Conservation (phyloP, 1,140 invertebrate genomes). For the Halotydeus destructor region DNA sequence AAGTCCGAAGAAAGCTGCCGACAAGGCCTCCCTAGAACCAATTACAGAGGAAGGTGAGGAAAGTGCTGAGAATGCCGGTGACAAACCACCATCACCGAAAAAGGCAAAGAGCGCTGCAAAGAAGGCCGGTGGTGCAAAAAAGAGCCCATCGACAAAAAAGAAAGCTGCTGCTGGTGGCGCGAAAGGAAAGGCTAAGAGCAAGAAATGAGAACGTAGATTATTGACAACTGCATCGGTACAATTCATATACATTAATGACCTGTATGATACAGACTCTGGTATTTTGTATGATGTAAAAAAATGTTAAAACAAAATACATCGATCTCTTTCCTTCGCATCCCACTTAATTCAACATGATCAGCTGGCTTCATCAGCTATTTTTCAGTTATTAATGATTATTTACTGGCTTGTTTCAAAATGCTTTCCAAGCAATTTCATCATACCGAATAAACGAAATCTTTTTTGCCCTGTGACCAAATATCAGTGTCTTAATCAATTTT, state of each 20-base stretch:
- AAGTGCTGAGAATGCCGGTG: too few relatives aligned
- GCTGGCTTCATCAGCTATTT: not conserved
- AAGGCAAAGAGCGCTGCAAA: too few relatives aligned
- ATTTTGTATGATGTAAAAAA: not conserved
- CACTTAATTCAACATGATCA: not conserved
- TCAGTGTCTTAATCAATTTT: not conserved
- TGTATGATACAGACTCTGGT: not conserved
- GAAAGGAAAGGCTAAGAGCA: not conserved
- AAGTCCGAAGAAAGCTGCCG: not conserved
- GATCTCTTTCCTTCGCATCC: not conserved
- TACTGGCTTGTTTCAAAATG: conserved; percentile 38
- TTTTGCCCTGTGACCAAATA: conserved; percentile 36
- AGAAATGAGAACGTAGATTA: not conserved
- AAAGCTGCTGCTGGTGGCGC: not conserved
- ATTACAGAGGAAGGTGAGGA: too few relatives aligned
- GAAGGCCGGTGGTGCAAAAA: not conserved
- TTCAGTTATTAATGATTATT: not conserved
- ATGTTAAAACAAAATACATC: not conserved
- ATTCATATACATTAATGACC: not conserved
- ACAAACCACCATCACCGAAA: too few relatives aligned
- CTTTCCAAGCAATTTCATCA: conserved; percentile 82
- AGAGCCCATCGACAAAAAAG: too few relatives aligned
- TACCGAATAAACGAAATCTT: conserved; percentile 71
- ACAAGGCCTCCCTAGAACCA: not conserved
- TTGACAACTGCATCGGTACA: not conserved